Conservation (phyloP, 2,113 vertebrate species). For the Cnemophilus loriae region DNA sequence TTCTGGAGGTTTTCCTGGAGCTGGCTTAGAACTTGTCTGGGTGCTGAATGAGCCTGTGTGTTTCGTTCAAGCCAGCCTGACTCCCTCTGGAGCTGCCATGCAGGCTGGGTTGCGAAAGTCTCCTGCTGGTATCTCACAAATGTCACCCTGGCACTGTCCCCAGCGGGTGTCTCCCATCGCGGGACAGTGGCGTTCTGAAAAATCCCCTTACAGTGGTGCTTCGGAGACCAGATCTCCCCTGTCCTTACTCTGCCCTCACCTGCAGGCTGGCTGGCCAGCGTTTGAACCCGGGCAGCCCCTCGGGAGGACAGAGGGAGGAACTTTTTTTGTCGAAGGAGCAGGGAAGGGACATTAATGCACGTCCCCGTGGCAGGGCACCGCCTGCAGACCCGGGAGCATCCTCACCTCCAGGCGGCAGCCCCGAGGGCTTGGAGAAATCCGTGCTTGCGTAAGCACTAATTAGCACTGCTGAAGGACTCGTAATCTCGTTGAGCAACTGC, state of each 20-base stretch:
- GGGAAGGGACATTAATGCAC: not conserved
- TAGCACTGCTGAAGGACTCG: not conserved
- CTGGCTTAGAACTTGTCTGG: not conserved
- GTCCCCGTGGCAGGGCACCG: rapidly evolving
- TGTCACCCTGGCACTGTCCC: not conserved
- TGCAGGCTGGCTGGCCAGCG: not conserved
- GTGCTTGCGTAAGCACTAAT: not conserved
- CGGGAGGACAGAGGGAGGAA: not conserved
- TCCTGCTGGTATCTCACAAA: not conserved
- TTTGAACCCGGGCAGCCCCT: not conserved
- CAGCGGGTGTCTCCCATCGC: rapidly evolving
- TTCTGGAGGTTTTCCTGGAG: not conserved
- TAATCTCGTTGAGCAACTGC: constrained; percentile 4
- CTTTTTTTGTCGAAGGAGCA: not conserved
- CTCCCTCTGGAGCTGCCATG: not conserved
- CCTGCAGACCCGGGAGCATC: not conserved
- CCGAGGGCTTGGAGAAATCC: constrained; percentile 17
- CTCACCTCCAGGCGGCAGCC: not conserved
- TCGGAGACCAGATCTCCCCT: not conserved
- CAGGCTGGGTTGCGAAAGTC: not conserved
- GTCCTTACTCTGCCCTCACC: not conserved
- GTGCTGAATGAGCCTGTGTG: rapidly evolving
- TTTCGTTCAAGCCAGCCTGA: not conserved
- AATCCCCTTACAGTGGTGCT: rapidly evolving
- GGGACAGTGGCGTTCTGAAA: not conserved